These are phyloP conservation scores for Dryocosmus kuriphilus DNA, from an alignment of 2,888 invertebrate genomes.

Conservation along the genomic window DNA sequence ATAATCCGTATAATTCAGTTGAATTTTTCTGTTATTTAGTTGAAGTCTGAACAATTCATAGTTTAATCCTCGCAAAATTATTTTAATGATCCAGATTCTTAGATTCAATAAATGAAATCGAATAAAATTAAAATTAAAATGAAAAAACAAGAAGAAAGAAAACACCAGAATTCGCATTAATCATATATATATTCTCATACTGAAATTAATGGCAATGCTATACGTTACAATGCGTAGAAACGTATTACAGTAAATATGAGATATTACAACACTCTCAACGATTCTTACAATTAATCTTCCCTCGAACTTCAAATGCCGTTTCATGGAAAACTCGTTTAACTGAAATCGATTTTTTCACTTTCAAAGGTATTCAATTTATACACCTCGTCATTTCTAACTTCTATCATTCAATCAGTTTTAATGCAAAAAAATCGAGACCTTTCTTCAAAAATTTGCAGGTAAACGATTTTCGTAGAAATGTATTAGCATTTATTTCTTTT, in stretches of 20 bases:
- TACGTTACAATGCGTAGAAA: conserved; percentile 32
- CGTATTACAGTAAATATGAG: conserved; percentile 36
- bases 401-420: background rate
- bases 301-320: background rate
- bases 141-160: background rate
- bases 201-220: conserved; percentile 12
- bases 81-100: too few relatives aligned
- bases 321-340: background rate
- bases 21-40: too few relatives aligned
- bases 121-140: too few relatives aligned
- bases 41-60: too few relatives aligned
- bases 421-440: background rate
- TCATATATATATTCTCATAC: conserved; percentile 11
- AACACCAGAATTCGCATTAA: background rate
- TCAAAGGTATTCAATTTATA: background rate
- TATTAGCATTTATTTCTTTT: background rate
- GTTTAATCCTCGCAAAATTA: too few relatives aligned
- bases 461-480: background rate
- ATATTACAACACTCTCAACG: background rate
- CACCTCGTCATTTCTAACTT: background rate
- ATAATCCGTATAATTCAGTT: too few relatives aligned
- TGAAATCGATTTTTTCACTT: background rate
- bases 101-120: too few relatives aligned
- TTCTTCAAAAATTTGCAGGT: background rate
- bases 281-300: conserved; percentile 3